Base-by-base conservation (phyloP, 2,797 vertebrate species). In the Gadopsis marmoratus region DNA sequence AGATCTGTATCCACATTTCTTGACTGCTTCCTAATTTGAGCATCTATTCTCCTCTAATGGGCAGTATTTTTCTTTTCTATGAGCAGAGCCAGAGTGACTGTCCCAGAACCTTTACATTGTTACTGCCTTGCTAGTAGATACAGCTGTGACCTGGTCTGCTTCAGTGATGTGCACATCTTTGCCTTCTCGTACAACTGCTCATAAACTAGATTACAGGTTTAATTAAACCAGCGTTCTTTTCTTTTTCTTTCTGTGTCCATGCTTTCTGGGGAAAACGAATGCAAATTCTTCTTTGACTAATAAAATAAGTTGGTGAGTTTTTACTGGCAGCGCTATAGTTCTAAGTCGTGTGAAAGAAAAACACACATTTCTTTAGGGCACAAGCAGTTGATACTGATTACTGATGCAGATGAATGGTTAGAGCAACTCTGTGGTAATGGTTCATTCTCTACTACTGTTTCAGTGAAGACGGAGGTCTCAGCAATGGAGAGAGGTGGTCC, bases 401-500 rank as follows among this genome's bases (percentile, higher is more conserved):
- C 26, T 26, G 26, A 26, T 26, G 26, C 2, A 26, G 26, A 26
- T 2, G 26, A 26, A 26, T 26, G 26, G 26, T 2, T 26, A 26
- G 26, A 26, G 26, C 26, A 72, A 23, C 11, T 54, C 48, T 67
- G 13, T 21, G 2, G 7, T 51, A 70, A 73, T n/a, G 1, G 41
- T 31, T 58, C 5, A 55, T 54, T 60, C n/a, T 21, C 16, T 68
- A 0, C 11, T 71, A 4, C 0, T 76, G 63, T 89, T 88, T 47
- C 71, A 90, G 92, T 41, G 6, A 92, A 89, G 73, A 78, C 78
- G 58, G 92, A 94, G 17, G 39, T 48, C 21, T 60, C 93, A 56
- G 68, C 64, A 4, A 94, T 94, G 94, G 95, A 95, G 14, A 95
- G 79, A 86, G 78, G 48, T 5, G 63, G 62, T 39, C 72, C 89